Conservation (phyloP, 2,888 invertebrate genomes). For the Stenurella melanura region DNA sequence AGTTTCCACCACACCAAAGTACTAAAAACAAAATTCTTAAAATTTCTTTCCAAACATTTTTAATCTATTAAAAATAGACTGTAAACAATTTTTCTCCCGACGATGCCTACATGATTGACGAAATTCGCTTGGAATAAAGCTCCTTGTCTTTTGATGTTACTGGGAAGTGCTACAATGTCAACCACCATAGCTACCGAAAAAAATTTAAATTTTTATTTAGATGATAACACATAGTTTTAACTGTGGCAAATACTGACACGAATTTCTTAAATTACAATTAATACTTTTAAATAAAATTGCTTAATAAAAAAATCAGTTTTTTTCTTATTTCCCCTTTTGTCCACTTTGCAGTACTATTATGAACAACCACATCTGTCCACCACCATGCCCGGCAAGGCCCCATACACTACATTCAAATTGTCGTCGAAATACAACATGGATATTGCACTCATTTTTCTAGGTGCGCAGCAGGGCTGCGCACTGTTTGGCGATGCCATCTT, state of each 20-base stretch:
- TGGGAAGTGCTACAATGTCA: too few relatives aligned
- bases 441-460: conserved; percentile 90
- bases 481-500: conserved; percentile 86
- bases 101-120: too few relatives aligned
- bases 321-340: neutral
- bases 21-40: too few relatives aligned
- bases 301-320: conserved; percentile 31
- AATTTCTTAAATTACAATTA: neutral
- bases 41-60: too few relatives aligned
- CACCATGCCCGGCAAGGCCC: conserved; percentile 94
- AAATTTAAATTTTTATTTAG: neutral
- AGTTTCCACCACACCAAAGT: too few relatives aligned
- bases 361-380: conserved; percentile 95
- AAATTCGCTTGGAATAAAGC: too few relatives aligned
- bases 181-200: neutral
- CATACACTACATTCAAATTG: conserved; percentile 90
- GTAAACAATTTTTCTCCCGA: too few relatives aligned
- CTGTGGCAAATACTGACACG: conserved; percentile 7
- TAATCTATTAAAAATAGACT: too few relatives aligned
- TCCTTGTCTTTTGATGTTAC: too few relatives aligned
- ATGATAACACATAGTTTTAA: neutral
- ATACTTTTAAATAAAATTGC: neutral
- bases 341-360: conserved; percentile 72
- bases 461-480: conserved; percentile 94
- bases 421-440: conserved; percentile 95